Conservation (phyloP, 2,888 invertebrate genomes). For the Schizaphis graminum region DNA sequence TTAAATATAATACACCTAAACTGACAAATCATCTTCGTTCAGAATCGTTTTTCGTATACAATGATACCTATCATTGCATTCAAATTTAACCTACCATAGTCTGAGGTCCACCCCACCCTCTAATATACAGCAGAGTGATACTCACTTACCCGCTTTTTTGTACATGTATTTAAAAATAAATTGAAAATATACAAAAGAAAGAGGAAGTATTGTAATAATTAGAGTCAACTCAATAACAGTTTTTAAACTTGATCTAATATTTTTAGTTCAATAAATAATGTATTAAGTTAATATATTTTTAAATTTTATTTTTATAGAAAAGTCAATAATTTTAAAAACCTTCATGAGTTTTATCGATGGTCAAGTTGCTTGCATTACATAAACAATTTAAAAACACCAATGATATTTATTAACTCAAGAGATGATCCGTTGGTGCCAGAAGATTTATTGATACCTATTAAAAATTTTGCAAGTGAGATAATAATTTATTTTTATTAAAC, state of each 20-base stretch:
- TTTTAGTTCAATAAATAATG: neutral
- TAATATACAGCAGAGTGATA: too few species aligned
- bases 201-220: neutral
- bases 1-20: too few species aligned
- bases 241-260: neutral
- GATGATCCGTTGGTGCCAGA: conserved; percentile 94
- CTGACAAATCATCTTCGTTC: too few species aligned
- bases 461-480: conserved; percentile 82
- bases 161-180: neutral
- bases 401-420: conserved; percentile 90
- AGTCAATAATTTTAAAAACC: conserved; percentile 83
- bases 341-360: conserved; percentile 86
- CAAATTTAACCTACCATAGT: too few species aligned
- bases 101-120: too few species aligned
- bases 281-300: neutral
- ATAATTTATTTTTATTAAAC: conserved; percentile 73
- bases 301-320: conserved; percentile 73
- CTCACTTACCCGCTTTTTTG: too few species aligned
- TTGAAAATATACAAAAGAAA: neutral
- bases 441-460: conserved; percentile 80
- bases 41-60: too few species aligned
- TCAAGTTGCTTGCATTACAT: conserved; percentile 87
- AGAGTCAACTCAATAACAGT: neutral
- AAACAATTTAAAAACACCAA: conserved; percentile 83
- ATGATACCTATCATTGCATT: too few species aligned